These are phyloP conservation scores for Ranitomeya imitator DNA, from an alignment of 2,113 vertebrate species.

Conservation along the genomic window DNA sequence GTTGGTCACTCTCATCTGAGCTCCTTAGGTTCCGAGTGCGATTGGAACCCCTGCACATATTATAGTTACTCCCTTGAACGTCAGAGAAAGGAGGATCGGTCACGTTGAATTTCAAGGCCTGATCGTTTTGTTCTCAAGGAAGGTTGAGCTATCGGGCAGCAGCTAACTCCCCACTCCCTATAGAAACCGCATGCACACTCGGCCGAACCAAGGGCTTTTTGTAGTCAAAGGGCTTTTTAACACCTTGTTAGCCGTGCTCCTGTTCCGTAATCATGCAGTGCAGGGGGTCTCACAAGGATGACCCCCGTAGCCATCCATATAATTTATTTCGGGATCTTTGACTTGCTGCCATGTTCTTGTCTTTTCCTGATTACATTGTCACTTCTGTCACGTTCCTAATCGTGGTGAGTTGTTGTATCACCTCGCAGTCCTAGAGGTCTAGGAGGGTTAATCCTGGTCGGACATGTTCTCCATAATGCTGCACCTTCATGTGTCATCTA, in stretches of 20 bases:
- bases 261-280: neutral
- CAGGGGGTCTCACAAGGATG: neutral
- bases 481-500: neutral
- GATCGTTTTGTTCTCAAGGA: too few relatives aligned
- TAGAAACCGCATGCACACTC: neutral
- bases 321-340: neutral
- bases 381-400: neutral
- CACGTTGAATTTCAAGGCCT: too few relatives aligned
- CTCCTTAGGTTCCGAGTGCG: too few relatives aligned
- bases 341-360: neutral
- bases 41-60: too few relatives aligned
- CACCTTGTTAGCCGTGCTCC: too few relatives aligned
- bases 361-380: neutral
- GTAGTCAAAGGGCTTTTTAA: too few relatives aligned
- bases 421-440: neutral
- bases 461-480: neutral
- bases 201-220: too few relatives aligned
- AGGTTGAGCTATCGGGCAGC: too few relatives aligned
- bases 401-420: conserved; percentile 16
- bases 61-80: too few relatives aligned
- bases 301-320: neutral
- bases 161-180: neutral
- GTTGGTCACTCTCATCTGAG: too few relatives aligned
- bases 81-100: too few relatives aligned
- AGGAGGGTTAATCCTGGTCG: neutral